phyloP scores from a whole-genome alignment of 2,888 invertebrate species.

The Sisyra nigra region DNA sequence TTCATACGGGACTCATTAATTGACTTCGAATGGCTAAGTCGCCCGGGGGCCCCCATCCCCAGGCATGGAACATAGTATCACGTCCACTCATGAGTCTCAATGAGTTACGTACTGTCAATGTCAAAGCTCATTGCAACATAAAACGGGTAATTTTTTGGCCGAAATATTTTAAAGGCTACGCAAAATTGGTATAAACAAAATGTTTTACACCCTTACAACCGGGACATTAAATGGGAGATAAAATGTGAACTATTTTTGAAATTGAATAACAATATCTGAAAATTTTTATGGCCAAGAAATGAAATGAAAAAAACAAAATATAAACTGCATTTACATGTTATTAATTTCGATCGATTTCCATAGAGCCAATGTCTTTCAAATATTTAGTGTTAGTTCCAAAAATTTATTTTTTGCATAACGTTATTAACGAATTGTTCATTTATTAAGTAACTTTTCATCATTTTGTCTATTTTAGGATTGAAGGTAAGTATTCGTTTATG shows the following conservation, averaged over 20 bases:
- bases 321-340: no score
- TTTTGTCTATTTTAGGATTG: no score
- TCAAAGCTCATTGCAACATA: slow-evolving; percentile 2
- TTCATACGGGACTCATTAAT: slow-evolving; percentile 5
- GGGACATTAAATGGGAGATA: background rate
- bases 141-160: background rate
- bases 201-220: background rate
- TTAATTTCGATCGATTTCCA: no score
- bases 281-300: background rate
- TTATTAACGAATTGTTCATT: no score
- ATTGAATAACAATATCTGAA: background rate
- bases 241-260: slow-evolving; percentile 4
- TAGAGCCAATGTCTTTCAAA: no score
- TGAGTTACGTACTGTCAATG: slow-evolving; percentile 3
- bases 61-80: slow-evolving; percentile 12
- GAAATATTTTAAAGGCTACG: background rate
- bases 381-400: no score
- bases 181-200: background rate
- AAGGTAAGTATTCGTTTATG: no score
- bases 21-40: slow-evolving; percentile 15
- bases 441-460: no score
- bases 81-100: slow-evolving; percentile 1
- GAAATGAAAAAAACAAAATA: no score
- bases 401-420: no score
- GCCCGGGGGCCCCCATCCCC: slow-evolving; percentile 23